These are phyloP conservation scores for Cardiocondyla obscurior DNA, from an alignment of 1,140 invertebrate genomes.

Conservation along the genomic window DNA sequence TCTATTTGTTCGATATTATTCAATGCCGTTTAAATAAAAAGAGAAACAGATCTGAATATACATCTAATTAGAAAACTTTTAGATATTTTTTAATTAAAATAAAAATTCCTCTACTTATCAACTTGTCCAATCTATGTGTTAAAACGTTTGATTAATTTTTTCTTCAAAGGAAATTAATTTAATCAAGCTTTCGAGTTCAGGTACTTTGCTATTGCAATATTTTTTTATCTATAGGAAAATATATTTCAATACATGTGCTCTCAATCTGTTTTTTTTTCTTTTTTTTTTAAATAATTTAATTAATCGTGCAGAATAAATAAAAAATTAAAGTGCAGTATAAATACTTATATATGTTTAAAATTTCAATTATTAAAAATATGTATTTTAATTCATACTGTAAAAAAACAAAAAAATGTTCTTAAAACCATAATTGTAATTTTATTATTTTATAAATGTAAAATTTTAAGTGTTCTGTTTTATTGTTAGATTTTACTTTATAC, in stretches of 20 bases:
- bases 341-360: neutral
- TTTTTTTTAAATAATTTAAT: neutral
- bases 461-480: neutral
- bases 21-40: neutral
- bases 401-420: neutral
- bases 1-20: neutral
- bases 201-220: slow-evolving; percentile 23
- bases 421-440: neutral
- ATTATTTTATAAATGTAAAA: neutral
- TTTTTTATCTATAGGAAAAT: slow-evolving; percentile 5
- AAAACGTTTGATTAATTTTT: neutral
- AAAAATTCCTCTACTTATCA: neutral
- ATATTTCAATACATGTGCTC: slow-evolving; percentile 16
- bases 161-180: neutral
- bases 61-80: neutral
- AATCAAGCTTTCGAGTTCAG: neutral
- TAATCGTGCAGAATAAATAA: neutral
- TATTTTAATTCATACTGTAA: neutral
- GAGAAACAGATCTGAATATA: neutral
- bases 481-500: neutral
- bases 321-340: neutral
- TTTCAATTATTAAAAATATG: neutral
- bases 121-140: neutral
- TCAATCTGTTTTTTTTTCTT: no score
- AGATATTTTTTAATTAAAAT: neutral